Evolutionary conservation across 2,888 invertebrate genomes (phyloP).

Genomic region (Cordylochernes scorpioides): DNA sequence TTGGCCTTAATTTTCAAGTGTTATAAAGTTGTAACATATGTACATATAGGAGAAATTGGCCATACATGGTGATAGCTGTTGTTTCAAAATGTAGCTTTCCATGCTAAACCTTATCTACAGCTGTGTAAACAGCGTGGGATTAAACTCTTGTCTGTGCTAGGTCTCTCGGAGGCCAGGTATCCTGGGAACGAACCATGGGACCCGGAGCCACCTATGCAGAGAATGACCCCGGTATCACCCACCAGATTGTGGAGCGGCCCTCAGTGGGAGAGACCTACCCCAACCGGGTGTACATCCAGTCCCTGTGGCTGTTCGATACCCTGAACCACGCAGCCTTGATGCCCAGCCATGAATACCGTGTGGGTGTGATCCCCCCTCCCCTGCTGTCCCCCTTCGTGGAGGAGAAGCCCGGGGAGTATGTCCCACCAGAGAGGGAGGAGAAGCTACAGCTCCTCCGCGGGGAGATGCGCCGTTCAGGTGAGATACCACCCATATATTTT

Average conservation of each 20-base stretch:
- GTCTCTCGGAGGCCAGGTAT: conserved; percentile 68
- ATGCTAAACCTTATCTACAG: too few relatives aligned
- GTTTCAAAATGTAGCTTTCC: too few relatives aligned
- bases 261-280: conserved; percentile 39
- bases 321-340: conserved; percentile 59
- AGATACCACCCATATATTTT: too few relatives aligned
- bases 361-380: conserved; percentile 66
- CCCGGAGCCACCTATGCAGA: conserved; percentile 67
- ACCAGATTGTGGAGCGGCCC: conserved; percentile 87
- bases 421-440: conserved; percentile 66
- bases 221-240: conserved; percentile 67
- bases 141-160: too few relatives aligned
- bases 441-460: too few relatives aligned
- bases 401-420: conserved; percentile 53
- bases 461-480: too few relatives aligned
- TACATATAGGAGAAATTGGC: too few relatives aligned
- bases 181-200: conserved; percentile 68
- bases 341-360: conserved; percentile 72
- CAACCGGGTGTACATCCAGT: conserved; percentile 78
- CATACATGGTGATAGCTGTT: too few relatives aligned
- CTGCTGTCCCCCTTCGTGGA: conserved; percentile 87
- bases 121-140: too few relatives aligned
- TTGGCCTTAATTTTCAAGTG: too few relatives aligned
- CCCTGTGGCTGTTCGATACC: conserved; percentile 93
- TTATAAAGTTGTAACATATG: too few relatives aligned